Conservation (phyloP, 2,113 vertebrate species). For the Opisthocomus hoazin region DNA sequence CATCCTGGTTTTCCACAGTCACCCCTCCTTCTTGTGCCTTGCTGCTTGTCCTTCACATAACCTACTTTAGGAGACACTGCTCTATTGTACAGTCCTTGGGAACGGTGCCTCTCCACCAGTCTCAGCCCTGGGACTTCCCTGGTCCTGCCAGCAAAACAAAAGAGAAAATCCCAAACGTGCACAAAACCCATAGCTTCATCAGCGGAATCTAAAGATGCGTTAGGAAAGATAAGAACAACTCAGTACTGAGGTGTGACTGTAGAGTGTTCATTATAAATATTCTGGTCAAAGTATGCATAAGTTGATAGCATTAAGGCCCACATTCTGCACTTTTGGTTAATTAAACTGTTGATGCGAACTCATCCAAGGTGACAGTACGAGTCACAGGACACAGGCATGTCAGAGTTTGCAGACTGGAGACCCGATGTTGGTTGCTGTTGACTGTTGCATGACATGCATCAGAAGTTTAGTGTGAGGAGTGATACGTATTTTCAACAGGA, state of each 20-base stretch:
- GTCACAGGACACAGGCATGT: not conserved
- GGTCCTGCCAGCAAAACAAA: conserved; percentile 12
- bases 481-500: not conserved
- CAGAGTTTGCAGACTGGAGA: not conserved
- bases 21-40: conserved; percentile 10
- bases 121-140: not conserved
- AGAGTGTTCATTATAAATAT: not conserved
- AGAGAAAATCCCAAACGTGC: not conserved
- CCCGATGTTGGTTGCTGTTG: not conserved
- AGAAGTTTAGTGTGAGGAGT: not conserved
- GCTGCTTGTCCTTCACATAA: conserved; percentile 28
- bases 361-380: not conserved
- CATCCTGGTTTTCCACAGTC: conserved; percentile 7
- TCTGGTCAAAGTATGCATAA: not conserved
- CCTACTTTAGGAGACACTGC: conserved; percentile 51
- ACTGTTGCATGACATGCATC: not conserved
- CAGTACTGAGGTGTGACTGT: not conserved
- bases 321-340: not conserved
- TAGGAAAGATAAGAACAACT: not conserved
- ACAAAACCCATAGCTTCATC: not conserved
- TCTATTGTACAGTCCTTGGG: conserved; percentile 42
- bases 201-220: not conserved
- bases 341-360: not conserved
- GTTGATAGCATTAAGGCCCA: not conserved
- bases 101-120: not conserved